Conservation (phyloP, 2,888 invertebrate genomes). For the Phalangium opilio region DNA sequence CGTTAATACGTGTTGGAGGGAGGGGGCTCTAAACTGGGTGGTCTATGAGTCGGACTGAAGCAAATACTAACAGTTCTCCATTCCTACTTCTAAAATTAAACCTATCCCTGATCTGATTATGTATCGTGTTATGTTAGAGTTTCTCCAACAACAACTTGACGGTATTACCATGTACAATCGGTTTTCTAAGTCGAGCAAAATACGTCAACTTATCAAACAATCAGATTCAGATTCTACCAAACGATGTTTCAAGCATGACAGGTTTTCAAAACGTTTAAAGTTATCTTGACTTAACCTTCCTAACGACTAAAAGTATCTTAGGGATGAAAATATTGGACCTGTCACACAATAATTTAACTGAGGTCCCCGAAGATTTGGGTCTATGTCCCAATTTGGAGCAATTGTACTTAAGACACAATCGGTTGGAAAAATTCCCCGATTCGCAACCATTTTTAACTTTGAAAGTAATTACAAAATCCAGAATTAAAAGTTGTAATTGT, state of each 20-base stretch:
- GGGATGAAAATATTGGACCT: slow-evolving; percentile 68
- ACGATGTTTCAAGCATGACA: slow-evolving; percentile 64
- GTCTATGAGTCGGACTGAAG: too few relatives aligned
- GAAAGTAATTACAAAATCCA: too few relatives aligned
- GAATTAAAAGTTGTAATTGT: too few relatives aligned
- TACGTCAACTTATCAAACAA: slow-evolving; percentile 59
- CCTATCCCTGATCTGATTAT: too few relatives aligned
- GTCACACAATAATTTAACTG: slow-evolving; percentile 75
- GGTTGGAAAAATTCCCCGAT: slow-evolving; percentile 24
- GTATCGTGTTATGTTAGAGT: slow-evolving; percentile 47
- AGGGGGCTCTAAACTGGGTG: too few relatives aligned
- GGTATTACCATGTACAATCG: slow-evolving; percentile 59
- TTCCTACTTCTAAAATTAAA: too few relatives aligned
- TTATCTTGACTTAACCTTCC: too few relatives aligned
- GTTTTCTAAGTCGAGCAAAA: slow-evolving; percentile 60
- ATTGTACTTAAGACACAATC: slow-evolving; percentile 32
- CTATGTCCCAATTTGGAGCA: slow-evolving; percentile 35
- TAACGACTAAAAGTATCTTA: slow-evolving; percentile 1
- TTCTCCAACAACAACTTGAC: slow-evolving; percentile 58
- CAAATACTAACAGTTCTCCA: too few relatives aligned
- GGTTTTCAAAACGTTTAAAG: slow-evolving; percentile 37
- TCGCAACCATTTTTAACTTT: too few relatives aligned
- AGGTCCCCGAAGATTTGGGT: slow-evolving; percentile 44
- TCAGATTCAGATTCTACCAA: slow-evolving; percentile 53
- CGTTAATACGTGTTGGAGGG: too few relatives aligned